Conservation (phyloP, 2,113 vertebrate species). For the Macaca mulatta region DNA sequence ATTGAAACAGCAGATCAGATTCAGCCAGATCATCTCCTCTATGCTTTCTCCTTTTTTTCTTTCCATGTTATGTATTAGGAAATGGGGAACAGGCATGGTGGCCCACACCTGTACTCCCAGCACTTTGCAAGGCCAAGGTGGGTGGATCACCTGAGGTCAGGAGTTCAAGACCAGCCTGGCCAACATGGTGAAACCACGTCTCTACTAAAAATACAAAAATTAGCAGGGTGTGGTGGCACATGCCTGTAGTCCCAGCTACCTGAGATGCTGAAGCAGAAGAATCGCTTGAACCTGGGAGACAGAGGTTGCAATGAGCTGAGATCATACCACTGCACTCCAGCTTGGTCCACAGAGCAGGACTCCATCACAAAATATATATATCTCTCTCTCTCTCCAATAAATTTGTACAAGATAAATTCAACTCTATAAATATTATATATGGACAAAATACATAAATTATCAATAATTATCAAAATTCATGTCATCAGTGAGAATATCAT, state of each 20-base stretch:
- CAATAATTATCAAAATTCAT: neutral
- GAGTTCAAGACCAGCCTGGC: no score
- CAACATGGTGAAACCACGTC: no score
- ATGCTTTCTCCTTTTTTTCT: neutral
- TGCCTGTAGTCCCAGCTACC: no score
- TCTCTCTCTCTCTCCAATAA: neutral
- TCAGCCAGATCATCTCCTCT: neutral
- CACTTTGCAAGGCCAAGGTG: no score
- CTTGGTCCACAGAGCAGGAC: neutral
- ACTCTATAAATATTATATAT: neutral
- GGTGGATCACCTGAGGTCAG: no score
- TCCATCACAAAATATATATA: neutral
- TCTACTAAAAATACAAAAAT: no score
- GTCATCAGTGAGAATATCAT: neutral
- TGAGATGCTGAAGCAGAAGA: no score
- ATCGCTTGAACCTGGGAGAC: no score
- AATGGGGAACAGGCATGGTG: neutral
- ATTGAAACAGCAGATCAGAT: neutral
- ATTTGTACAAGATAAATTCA: neutral
- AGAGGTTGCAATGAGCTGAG: no score
- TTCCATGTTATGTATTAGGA: neutral
- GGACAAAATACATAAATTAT: neutral
- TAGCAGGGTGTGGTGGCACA: no score
- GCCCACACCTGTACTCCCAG: no score
- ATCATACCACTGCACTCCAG: neutral